These are phyloP conservation scores for Tamias sibiricus DNA, from an alignment of 2,113 vertebrate genomes.

Conservation along the genomic window DNA sequence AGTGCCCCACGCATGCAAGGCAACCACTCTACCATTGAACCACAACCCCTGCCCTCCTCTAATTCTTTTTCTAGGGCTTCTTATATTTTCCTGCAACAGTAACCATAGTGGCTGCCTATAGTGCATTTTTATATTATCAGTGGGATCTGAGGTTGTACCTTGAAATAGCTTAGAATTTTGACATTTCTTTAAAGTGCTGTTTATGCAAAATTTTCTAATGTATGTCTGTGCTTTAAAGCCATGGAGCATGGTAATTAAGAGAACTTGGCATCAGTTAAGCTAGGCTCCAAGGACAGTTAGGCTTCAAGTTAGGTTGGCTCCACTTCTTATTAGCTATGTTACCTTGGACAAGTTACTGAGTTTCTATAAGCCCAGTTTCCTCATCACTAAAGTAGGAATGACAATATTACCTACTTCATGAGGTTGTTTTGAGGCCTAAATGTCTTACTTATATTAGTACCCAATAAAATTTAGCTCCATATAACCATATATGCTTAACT, in stretches of 20 bases:
- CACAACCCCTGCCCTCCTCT: not conserved
- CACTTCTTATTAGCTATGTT: not conserved
- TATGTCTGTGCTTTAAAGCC: not conserved
- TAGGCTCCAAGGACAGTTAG: not conserved
- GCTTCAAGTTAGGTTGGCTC: not conserved
- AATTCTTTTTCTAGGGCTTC: not conserved
- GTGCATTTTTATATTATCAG: not conserved
- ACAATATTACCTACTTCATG: not conserved
- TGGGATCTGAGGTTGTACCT: not conserved
- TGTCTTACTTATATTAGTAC: not conserved
- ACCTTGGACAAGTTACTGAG: not conserved
- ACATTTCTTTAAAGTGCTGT: constrained; percentile 16
- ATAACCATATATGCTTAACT: not conserved
- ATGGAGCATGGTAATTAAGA: not conserved
- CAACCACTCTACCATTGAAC: too few relatives aligned
- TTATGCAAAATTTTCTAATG: not conserved
- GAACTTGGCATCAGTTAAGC: not conserved
- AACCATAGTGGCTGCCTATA: not conserved
- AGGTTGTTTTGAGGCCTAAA: constrained; percentile 22
- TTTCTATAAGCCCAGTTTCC: constrained; percentile 1
- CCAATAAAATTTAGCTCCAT: constrained; percentile 23
- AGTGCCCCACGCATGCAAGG: too few relatives aligned
- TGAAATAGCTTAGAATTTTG: constrained; percentile 42
- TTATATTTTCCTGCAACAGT: not conserved
- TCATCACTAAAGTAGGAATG: constrained; percentile 8